Evolutionary conservation across 2,888 invertebrate species (phyloP).

Genomic region (Mesorhabditis sp.): DNA sequence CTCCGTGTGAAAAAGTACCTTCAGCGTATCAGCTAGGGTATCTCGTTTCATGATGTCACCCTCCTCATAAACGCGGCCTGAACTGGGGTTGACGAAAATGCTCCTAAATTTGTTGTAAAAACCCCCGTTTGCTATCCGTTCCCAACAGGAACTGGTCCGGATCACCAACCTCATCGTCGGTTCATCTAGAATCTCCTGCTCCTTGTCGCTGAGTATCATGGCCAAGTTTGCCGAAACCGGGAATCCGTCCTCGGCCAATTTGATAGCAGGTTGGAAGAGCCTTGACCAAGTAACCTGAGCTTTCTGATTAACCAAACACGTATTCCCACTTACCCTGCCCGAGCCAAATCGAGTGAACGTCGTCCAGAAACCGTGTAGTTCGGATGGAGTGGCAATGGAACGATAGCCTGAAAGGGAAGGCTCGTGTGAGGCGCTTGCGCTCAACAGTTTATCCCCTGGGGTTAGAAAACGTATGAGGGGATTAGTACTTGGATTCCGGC

Average conservation of each 20-base stretch:
- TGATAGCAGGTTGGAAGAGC: conserved; percentile 47
- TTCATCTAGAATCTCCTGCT: conserved; percentile 46
- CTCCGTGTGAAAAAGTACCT: conserved; percentile 10
- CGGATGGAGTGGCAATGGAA: conserved; percentile 55
- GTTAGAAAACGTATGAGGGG: not conserved
- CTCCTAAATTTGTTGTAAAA: conserved; percentile 29
- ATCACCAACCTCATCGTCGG: conserved; percentile 41
- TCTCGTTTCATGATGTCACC: conserved; percentile 55
- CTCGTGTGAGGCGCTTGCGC: not conserved
- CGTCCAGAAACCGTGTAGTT: conserved; percentile 56
- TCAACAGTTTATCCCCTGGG: not conserved
- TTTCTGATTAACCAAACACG: conserved; percentile 13
- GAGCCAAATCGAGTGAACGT: conserved; percentile 52
- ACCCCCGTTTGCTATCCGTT: not conserved
- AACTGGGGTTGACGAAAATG: conserved; percentile 52
- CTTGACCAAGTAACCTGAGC: conserved; percentile 19
- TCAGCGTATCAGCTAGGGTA: conserved; percentile 47
- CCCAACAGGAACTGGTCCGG: not conserved
- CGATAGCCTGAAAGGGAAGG: conserved; percentile 30
- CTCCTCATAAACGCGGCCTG: conserved; percentile 54
- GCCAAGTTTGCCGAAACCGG: conserved; percentile 55
- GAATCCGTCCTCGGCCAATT: conserved; percentile 45
- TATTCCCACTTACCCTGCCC: conserved; percentile 43
- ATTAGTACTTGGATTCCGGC: not conserved
- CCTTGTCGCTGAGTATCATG: conserved; percentile 47